Percentiles rank a stretch among this genome's conserved stretches.
Conservation (phyloP, 2,888 invertebrate species). For the Aricia artaxerxes region DNA sequence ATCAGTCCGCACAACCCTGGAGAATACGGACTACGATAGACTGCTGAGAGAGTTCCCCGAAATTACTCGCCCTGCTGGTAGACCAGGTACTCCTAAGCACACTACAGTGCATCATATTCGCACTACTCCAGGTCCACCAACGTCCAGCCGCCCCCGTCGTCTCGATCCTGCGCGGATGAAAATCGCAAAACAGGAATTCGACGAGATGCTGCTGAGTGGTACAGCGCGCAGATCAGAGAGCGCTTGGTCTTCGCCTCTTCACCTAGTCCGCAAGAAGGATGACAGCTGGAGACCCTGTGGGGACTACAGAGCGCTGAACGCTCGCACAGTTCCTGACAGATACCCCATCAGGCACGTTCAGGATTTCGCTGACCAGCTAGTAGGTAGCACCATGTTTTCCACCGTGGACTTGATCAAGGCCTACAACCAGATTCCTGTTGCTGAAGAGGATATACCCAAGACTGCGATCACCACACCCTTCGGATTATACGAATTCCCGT, state of each 20-base stretch:
- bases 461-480: background rate
- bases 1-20: background rate
- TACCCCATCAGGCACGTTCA: slow-evolving; percentile 40
- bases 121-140: slow-evolving; percentile 39
- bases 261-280: slow-evolving; percentile 35
- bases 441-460: background rate
- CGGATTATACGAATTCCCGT: background rate
- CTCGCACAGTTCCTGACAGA: slow-evolving; percentile 34
- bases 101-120: slow-evolving; percentile 41
- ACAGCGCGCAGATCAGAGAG: slow-evolving; percentile 35
- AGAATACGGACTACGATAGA: slow-evolving; percentile 32
- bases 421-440: slow-evolving; percentile 46
- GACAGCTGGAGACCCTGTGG: slow-evolving; percentile 35
- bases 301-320: slow-evolving; percentile 33
- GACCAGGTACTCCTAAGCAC: slow-evolving; percentile 31
- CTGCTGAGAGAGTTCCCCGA: slow-evolving; percentile 38
- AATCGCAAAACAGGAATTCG: slow-evolving; percentile 33
- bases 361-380: slow-evolving; percentile 36
- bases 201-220: slow-evolving; percentile 33
- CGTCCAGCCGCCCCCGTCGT: slow-evolving; percentile 39
- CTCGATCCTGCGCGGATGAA: slow-evolving; percentile 42
- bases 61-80: slow-evolving; percentile 39
- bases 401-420: slow-evolving; percentile 45
- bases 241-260: slow-evolving; percentile 37
- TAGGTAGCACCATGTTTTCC: slow-evolving; percentile 37